These are phyloP conservation scores for Callipepla californica DNA, from an alignment of 2,113 vertebrate species.

Conservation along the genomic window DNA sequence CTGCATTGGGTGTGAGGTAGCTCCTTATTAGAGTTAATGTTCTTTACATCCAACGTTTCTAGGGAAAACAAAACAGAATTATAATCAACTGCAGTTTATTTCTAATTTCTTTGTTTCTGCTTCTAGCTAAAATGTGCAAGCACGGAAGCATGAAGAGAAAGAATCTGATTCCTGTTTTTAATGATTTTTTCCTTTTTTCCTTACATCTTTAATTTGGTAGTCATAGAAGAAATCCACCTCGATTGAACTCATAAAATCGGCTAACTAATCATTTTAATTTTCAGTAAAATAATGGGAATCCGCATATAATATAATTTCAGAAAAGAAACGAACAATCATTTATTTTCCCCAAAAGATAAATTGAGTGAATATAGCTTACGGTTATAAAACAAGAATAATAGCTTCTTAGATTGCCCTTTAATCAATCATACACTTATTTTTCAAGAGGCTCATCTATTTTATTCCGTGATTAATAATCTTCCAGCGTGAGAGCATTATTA, in stretches of 20 bases:
- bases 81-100: not conserved
- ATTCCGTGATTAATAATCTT: slow-evolving; percentile 93
- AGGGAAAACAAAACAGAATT: not conserved
- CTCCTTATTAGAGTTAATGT: slow-evolving; percentile 7
- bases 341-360: slow-evolving; percentile 86
- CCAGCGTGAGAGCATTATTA: slow-evolving; percentile 87
- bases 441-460: slow-evolving; percentile 92
- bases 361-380: slow-evolving; percentile 87
- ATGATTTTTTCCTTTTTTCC: not conserved
- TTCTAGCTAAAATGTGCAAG: not conserved
- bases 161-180: not conserved
- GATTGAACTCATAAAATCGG: slow-evolving; percentile 58
- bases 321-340: slow-evolving; percentile 80
- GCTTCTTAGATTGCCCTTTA: slow-evolving; percentile 90
- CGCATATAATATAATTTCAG: slow-evolving; percentile 75
- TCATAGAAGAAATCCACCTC: slow-evolving; percentile 6
- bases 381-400: slow-evolving; percentile 90
- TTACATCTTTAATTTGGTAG: slow-evolving; percentile 35
- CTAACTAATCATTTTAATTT: slow-evolving; percentile 58
- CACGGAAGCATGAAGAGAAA: not conserved
- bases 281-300: slow-evolving; percentile 69
- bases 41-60: not conserved
- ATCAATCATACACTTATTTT: slow-evolving; percentile 94
- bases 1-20: slow-evolving; percentile 6
- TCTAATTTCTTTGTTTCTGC: slow-evolving; percentile 27